These are phyloP conservation scores for Acanthochromis polyacanthus DNA, from an alignment of 2,113 vertebrate genomes.

Conservation along the genomic window DNA sequence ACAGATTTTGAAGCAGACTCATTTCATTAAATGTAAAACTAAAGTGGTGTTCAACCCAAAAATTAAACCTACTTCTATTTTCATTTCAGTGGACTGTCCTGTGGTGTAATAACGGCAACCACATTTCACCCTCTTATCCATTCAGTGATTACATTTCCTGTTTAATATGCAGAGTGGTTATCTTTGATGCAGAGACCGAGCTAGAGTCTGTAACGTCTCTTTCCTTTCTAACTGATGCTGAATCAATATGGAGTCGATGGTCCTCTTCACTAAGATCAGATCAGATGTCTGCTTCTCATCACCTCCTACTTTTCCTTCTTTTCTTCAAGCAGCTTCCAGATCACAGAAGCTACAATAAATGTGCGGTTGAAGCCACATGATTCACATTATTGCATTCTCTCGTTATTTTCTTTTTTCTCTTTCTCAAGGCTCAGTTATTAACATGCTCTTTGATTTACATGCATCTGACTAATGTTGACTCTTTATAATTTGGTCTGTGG, in stretches of 20 bases:
- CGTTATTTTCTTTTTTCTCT: neutral
- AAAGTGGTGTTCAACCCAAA: neutral
- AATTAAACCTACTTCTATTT: neutral
- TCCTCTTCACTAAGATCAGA: constrained; percentile 16
- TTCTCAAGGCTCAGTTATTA: constrained; percentile 14
- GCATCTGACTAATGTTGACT: constrained; percentile 8
- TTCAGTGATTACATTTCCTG: constrained; percentile 9
- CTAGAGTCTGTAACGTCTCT: constrained; percentile 4
- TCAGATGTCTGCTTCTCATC: constrained; percentile 45
- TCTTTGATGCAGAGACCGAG: constrained; percentile 3
- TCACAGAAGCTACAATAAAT: constrained; percentile 43
- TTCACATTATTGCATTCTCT: constrained; percentile 8
- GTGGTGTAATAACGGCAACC: neutral
- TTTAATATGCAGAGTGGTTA: constrained; percentile 19
- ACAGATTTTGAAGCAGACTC: neutral
- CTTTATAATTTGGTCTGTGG: neutral
- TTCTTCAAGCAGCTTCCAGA: neutral
- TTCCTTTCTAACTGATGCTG: constrained; percentile 17
- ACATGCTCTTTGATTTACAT: constrained; percentile 19
- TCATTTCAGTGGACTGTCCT: neutral
- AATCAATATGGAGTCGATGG: constrained; percentile 38
- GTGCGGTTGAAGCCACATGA: constrained; percentile 27
- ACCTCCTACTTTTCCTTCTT: constrained; percentile 5
- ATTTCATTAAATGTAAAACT: neutral
- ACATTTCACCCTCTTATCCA: neutral